phyloP scores from a whole-genome alignment of 1,140 invertebrate species.

The Bradynema listronoti region DNA sequence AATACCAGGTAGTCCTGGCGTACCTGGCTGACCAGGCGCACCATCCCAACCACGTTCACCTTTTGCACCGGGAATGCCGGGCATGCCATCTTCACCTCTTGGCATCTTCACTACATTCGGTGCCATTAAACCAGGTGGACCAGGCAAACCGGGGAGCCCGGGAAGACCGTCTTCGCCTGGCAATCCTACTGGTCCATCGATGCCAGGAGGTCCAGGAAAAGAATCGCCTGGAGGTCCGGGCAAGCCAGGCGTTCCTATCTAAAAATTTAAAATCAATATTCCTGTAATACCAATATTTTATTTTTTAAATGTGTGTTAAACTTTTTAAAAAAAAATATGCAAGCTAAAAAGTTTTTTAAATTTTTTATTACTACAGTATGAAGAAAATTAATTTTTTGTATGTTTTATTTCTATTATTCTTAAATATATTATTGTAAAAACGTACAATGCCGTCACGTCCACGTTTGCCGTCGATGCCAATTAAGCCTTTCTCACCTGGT shows the following conservation, averaged over 20 bases:
- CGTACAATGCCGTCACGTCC: conserved; percentile 27
- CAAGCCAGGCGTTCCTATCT: conserved; percentile 23
- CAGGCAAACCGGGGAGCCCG: conserved; percentile 29
- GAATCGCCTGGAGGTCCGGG: conserved; percentile 26
- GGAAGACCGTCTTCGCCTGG: conserved; percentile 30
- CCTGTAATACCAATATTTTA: conserved; percentile 6
- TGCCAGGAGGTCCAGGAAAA: conserved; percentile 22
- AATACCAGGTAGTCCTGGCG: conserved; percentile 66
- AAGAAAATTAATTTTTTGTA: no score
- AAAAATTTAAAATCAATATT: neutral
- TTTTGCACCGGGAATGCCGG: conserved; percentile 25
- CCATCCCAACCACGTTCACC: conserved; percentile 27
- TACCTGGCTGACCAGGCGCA: conserved; percentile 39
- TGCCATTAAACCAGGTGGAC: conserved; percentile 17
- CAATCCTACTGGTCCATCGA: conserved; percentile 58
- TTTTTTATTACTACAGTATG: no score
- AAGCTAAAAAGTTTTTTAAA: no score
- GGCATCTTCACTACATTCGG: conserved; percentile 23
- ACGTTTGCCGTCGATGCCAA: conserved; percentile 29
- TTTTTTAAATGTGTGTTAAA: no score
- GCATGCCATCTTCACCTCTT: conserved; percentile 13
- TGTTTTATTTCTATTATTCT: no score
- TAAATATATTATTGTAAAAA: neutral
- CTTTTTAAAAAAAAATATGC: no score
- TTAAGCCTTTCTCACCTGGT: conserved; percentile 19